These are phyloP conservation scores for Dryococelus australis DNA, from an alignment of 2,888 invertebrate species.

Conservation along the genomic window DNA sequence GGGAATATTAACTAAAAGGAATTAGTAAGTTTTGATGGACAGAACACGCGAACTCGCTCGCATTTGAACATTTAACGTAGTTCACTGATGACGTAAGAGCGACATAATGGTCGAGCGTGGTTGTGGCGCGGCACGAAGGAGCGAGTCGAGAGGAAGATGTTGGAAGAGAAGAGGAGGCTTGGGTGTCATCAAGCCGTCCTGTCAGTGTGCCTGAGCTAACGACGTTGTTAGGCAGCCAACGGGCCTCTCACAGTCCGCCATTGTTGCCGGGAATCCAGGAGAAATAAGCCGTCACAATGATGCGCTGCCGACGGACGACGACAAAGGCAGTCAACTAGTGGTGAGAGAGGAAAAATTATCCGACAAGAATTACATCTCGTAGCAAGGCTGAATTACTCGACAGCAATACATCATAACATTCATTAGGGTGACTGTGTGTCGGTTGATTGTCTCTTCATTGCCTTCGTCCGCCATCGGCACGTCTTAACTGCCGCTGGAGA, in stretches of 20 bases:
- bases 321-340: not conserved
- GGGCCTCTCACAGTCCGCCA: not conserved
- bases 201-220: not conserved
- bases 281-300: not conserved
- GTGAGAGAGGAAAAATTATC: not conserved
- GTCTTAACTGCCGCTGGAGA: not conserved
- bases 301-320: not conserved
- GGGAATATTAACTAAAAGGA: too few relatives aligned
- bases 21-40: too few relatives aligned
- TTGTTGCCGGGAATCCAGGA: not conserved
- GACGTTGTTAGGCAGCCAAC: constrained; percentile 8
- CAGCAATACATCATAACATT: constrained; percentile 7
- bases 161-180: not conserved
- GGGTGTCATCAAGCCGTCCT: not conserved
- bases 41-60: too few relatives aligned
- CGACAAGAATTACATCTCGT: not conserved
- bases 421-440: not conserved
- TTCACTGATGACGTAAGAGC: too few relatives aligned
- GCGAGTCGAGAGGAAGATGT: too few relatives aligned
- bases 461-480: not conserved
- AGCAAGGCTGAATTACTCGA: not conserved
- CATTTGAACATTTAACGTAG: too few relatives aligned
- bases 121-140: too few relatives aligned
- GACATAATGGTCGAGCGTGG: too few relatives aligned
- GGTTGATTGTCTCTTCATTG: not conserved